These are phyloP conservation scores for Ceyx cyanopectus DNA, from an alignment of 2,113 vertebrate genomes.

Conservation along the genomic window DNA sequence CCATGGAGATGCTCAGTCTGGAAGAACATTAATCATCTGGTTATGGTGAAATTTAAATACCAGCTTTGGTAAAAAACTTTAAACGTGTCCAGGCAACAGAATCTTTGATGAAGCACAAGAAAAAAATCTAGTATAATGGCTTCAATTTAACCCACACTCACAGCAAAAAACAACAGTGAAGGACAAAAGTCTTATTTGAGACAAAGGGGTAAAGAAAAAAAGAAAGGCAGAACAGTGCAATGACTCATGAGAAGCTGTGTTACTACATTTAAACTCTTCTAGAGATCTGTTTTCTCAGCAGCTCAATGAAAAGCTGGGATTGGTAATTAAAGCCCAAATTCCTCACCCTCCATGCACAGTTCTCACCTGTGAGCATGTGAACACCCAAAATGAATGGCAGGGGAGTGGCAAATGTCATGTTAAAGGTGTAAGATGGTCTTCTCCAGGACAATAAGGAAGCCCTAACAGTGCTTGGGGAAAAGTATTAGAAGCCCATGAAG, in stretches of 20 bases:
- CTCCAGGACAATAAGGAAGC: background rate
- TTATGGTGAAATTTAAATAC: slow-evolving; percentile 28
- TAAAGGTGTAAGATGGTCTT: background rate
- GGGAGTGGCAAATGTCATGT: background rate
- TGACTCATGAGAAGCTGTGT: background rate
- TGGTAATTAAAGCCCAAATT: background rate
- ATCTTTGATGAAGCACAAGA: slow-evolving; percentile 10
- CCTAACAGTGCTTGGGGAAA: background rate
- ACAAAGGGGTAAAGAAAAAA: background rate
- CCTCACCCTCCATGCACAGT: background rate
- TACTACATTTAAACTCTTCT: background rate
- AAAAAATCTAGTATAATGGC: slow-evolving; percentile 11
- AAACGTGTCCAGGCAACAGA: slow-evolving; percentile 51
- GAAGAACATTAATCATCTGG: slow-evolving; percentile 45
- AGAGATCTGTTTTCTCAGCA: background rate
- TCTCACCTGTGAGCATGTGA: background rate
- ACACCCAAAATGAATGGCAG: background rate
- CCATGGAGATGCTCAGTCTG: slow-evolving; percentile 2
- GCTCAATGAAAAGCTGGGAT: background rate
- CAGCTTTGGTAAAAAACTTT: background rate
- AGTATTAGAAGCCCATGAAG: background rate
- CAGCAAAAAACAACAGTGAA: slow-evolving; percentile 2
- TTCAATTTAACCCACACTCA: slow-evolving; percentile 38
- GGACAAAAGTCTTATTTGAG: background rate
- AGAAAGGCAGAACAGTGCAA: background rate